Evolutionary conservation across 1,140 invertebrate genomes (phyloP), one percentile per base, ranked within the genome.

Genomic region (Pseudoatta argentina): DNA sequence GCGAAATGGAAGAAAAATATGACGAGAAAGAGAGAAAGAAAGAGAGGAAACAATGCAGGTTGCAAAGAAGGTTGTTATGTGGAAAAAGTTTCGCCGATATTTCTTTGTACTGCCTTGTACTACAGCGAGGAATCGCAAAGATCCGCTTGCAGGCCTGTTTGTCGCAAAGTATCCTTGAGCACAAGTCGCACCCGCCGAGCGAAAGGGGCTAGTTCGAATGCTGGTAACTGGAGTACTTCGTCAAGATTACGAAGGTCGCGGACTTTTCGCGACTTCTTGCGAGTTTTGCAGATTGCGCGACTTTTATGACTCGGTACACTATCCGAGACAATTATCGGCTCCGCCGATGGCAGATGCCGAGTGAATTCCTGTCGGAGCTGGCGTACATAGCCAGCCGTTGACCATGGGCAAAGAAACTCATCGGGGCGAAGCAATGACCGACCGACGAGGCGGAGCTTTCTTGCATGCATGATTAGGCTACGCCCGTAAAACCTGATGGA

Each of bases 401-500:
- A 39, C 83, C 88, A 82, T 89, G 87, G 71, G 72, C 83, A 30
- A 69, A 75, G 79, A 82, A 81, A 85, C 73, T 18, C 66, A 66
- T 51, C 48, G 86, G 51, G 39, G 39, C 67, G 57, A 83, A 83
- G 69, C 79, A 73, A 83, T 59, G 79, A 75, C 55, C 66, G 66
- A 21, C 75, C 53, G 51, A 44, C 81, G 61, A 51, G 83, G 53
- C 79, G 86, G 55, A 86, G 87, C 88, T 85, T 89, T 89, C 88
- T 63, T 63, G 89, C 89, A 90, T 90, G 59, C 86, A 57, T 88
- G 89, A 93, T 91, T 85, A 92, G 91, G 66, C 86, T 79, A 89
- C 77, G 81, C 86, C 85, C 67, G 91, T 90, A 91, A 92, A 92
- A 92, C 88, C 71, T 77, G 81, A 78, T 61, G 77, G 88, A 94